Evolutionary conservation across 2,113 vertebrate genomes (phyloP), one percentile per base, ranked within the genome.

Genomic region (Ctenomys sociabilis): DNA sequence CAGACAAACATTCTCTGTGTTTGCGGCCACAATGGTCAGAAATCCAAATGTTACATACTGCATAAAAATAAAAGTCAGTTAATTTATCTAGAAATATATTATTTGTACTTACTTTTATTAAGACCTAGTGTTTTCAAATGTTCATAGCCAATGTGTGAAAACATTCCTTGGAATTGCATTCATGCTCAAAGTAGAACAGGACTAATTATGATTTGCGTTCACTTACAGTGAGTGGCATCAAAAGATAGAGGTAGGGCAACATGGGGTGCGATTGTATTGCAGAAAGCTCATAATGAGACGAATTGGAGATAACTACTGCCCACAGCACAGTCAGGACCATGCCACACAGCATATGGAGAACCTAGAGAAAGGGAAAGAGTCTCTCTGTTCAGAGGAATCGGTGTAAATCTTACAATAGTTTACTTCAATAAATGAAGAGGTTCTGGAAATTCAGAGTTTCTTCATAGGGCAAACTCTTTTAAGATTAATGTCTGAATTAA

Each of bases 181-280:
- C 10, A 43, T 10, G 4, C 40, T 57, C 10, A 2, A 45, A 43
- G 24, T 28, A 14, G 40, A 28, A 45, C 9, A 45, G 40, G 24
- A 77, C 13, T 26, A 22, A 28, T 5, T 28, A 43, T 7, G 7
- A n/a, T n/a, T 35, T 35, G 37, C 14, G 45, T 75, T 35, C 24
- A 89, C 72, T 89, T 63, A 90, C 40, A 49, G 49, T 63, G 22
- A 90, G 26, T 28, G 88, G 59, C 11, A 24, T 30, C 30, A 6
- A 16, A 28, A 90, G 22, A 40, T 26, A 64, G 3, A 78, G 0
- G 8, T 64, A 57, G 32, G 19, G 57, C 24, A 49, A 16, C 11
- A 16, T 3, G 45, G 37, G 11, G 26, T 45, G 3, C 1, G 5
- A 1, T 3, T 22, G 40, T 49, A 52, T 21, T 21, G 19, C 14